These are phyloP conservation scores for Pterophyllum scalare DNA, from an alignment of 2,113 vertebrate genomes.

Conservation along the genomic window DNA sequence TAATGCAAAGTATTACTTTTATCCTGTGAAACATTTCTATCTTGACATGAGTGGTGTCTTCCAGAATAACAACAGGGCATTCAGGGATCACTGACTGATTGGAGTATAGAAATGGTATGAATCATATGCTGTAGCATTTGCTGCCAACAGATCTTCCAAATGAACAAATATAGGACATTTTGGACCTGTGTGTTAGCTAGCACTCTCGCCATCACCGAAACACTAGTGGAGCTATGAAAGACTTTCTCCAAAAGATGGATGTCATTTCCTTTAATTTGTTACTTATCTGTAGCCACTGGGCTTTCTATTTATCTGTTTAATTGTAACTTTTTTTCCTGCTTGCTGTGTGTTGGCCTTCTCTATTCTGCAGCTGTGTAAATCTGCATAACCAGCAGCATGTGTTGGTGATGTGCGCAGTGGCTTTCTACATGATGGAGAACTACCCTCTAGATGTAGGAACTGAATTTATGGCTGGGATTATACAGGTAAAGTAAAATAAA, in stretches of 20 bases:
- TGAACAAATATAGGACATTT: not conserved
- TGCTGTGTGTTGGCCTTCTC: constrained; percentile 21
- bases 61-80: not conserved
- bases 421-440: constrained; percentile 99
- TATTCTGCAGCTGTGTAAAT: constrained; percentile 88
- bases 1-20: not conserved
- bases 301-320: not conserved
- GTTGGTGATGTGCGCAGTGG: constrained; percentile 95
- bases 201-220: not conserved
- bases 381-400: constrained; percentile 97
- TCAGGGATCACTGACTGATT: not conserved
- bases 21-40: no score
- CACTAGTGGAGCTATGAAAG: not conserved
- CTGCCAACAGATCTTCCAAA: not conserved
- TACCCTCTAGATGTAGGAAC: constrained; percentile 95
- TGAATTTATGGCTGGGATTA: constrained; percentile 93
- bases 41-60: not conserved
- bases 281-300: not conserved
- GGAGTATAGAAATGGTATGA: not conserved
- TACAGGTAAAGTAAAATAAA: constrained; percentile 86
- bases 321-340: not conserved
- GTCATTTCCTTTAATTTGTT: not conserved
- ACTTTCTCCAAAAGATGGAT: not conserved
- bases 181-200: not conserved
- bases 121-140: not conserved